These are phyloP conservation scores for Heterodera schachtii DNA, from an alignment of 1,140 invertebrate species.

Conservation along the genomic window DNA sequence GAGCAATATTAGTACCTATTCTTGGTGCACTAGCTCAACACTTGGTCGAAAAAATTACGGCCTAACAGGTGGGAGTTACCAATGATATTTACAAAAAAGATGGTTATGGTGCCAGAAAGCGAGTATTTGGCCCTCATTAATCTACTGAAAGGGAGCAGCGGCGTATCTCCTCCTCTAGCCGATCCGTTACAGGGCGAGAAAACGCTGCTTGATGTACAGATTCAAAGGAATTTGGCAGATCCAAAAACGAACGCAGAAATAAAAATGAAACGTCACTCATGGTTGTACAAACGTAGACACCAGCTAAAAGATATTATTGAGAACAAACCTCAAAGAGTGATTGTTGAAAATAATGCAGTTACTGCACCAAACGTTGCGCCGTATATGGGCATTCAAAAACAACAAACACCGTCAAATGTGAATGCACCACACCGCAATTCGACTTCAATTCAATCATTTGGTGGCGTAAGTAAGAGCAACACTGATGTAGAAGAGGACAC, in stretches of 20 bases:
- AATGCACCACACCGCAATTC: no score
- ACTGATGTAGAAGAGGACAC: no score
- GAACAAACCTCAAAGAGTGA: constrained; percentile 13
- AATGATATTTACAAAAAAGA: constrained; percentile 19
- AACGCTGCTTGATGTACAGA: neutral
- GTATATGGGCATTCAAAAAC: constrained; percentile 1
- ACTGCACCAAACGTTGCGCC: neutral
- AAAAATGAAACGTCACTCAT: neutral
- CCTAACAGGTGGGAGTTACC: neutral
- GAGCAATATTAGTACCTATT: constrained; percentile 2
- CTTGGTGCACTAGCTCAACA: constrained; percentile 10
- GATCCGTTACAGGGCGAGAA: constrained; percentile 9
- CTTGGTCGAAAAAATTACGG: neutral
- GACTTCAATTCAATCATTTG: neutral
- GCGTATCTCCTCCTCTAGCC: no score
- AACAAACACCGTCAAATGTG: neutral
- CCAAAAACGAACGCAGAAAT: neutral
- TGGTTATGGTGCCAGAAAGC: constrained; percentile 33
- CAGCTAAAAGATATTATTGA: constrained; percentile 17
- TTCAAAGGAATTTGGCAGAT: neutral
- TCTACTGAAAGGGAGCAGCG: neutral
- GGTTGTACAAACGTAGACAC: constrained; percentile 13
- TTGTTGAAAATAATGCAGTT: neutral
- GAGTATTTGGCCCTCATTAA: constrained; percentile 11
- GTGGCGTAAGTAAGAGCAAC: neutral